These are phyloP conservation scores for Cephalopholis sonnerati DNA, from an alignment of 2,113 vertebrate genomes.

Conservation along the genomic window DNA sequence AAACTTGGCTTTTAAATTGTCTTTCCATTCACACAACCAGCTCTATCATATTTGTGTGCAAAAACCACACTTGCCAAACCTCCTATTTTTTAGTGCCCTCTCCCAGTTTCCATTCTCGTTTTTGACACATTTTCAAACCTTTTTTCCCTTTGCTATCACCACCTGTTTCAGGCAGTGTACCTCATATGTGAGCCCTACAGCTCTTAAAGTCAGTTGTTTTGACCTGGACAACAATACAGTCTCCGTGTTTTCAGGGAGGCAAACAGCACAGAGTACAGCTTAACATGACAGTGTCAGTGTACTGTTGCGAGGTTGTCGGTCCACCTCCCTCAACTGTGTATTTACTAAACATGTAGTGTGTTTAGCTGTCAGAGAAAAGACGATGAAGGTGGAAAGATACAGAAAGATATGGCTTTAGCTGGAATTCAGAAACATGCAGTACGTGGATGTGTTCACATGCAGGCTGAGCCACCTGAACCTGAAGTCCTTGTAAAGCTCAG, in stretches of 20 bases:
- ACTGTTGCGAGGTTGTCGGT: conserved; percentile 2
- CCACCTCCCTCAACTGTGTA: conserved; percentile 15
- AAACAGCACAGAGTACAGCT: neutral
- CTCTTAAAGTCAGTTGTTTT: too few relatives aligned
- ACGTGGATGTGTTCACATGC: conserved; percentile 4
- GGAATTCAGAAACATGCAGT: neutral
- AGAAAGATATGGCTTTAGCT: neutral
- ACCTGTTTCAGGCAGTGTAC: too few relatives aligned
- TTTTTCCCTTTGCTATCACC: too few relatives aligned
- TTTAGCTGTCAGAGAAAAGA: conserved; percentile 15
- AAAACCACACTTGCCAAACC: too few relatives aligned
- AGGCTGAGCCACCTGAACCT: neutral
- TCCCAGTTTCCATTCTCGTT: too few relatives aligned
- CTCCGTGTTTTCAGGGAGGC: neutral
- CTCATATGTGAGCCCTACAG: too few relatives aligned
- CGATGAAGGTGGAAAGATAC: conserved; percentile 7
- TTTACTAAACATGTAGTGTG: conserved; percentile 56
- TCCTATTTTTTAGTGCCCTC: too few relatives aligned
- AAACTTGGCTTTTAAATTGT: neutral
- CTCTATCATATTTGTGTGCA: neutral
- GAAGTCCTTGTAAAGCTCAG: neutral
- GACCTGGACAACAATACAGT: neutral
- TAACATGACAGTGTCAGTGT: neutral
- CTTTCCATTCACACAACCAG: neutral
- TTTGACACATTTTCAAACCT: too few relatives aligned